phyloP scores from a whole-genome alignment of 2,113 vertebrate species.

The Mesembrinibis cayennensis region DNA sequence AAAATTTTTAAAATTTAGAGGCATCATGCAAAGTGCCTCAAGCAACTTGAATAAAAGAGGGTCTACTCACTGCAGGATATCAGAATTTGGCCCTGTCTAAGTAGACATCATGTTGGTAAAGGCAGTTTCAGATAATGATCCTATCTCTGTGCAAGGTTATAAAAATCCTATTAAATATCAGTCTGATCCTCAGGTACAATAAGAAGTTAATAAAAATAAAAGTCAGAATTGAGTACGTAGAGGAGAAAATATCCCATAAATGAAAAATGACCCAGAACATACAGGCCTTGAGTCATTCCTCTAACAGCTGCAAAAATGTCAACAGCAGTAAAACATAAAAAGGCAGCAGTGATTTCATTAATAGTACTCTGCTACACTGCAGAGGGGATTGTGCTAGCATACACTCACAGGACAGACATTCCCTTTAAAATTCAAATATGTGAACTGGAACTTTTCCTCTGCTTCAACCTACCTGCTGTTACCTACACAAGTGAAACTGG shows the following conservation, averaged over 20 bases:
- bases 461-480: background rate
- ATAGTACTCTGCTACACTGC: background rate
- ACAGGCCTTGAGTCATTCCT: background rate
- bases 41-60: background rate
- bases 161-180: constrained; percentile 21
- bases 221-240: background rate
- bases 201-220: constrained; percentile 54
- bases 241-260: constrained; percentile 5
- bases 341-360: constrained; percentile 22
- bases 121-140: background rate
- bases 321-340: constrained; percentile 34
- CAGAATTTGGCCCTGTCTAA: background rate
- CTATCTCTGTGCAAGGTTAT: background rate
- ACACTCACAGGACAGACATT: background rate
- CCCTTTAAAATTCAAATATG: constrained; percentile 6
- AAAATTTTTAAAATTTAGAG: background rate
- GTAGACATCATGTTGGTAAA: background rate
- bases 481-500: constrained; percentile 7
- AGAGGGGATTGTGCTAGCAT: background rate
- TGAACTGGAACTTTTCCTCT: background rate
- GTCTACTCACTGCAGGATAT: background rate
- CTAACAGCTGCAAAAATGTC: constrained; percentile 49
- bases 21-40: background rate
- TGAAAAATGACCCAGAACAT: constrained; percentile 47
- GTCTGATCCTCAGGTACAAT: background rate